Evolutionary conservation across 2,797 vertebrate species (phyloP), one percentile per base, ranked within the genome.

Genomic region (Anisognathus igniventris): DNA sequence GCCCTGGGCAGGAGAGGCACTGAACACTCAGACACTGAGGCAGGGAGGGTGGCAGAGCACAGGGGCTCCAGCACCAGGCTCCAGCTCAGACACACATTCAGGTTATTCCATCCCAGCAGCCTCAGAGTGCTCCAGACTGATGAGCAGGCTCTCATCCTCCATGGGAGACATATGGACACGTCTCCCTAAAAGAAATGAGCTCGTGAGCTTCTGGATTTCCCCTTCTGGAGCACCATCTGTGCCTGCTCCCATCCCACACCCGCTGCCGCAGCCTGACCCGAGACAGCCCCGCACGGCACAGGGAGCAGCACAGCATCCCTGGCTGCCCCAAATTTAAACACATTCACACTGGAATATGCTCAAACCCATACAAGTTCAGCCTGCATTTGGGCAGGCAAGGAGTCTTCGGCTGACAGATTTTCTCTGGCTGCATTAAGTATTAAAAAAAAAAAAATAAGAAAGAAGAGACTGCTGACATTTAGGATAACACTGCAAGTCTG

Each of bases 151-250:
- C 90, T 37, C 14, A 15, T 68, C 48, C 84, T 71, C 66, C 50
- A 14, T 1, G 53, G 71, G 11, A 58, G 91, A 62, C 93, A 95
- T 87, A 94, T 44, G 91, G 93, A 20, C 2, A 0, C 3, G 1
- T 74, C 78, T 92, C 65, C 89, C 84, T 65, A 77, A 79, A 81
- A 93, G 78, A 93, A 82, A 89, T 0, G 13, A 85, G 93, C 84
- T 85, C 1, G 1, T 21, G 64, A 93, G 71, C 67, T 92, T 86
- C 92, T 94, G 90, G 93, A 82, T 94, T 76, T 79, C 71, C 73
- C 93, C 88, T 94, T 91, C 93, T 92, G 94, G 86, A 91, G 78
- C 75, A 62, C 88, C 90, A 94, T 93, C 95, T 95, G 95, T 25
- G 28, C 77, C 88, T 0, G 2, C 58, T 80, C 64, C 77, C 65